Evolutionary conservation across 2,113 vertebrate genomes (phyloP).

Genomic region (Cercopithecus mona): DNA sequence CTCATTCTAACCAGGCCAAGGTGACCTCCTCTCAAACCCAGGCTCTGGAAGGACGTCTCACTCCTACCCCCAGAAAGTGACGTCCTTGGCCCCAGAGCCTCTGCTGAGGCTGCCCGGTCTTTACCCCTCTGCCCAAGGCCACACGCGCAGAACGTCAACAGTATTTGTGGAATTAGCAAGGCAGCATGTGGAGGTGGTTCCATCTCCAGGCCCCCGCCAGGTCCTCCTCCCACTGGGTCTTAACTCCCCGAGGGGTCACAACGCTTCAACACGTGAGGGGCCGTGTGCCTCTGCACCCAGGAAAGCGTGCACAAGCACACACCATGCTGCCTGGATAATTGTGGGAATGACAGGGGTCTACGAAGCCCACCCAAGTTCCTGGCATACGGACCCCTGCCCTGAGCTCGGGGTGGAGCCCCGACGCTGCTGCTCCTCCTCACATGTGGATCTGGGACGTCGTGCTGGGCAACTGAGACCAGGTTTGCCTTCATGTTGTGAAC

Average conservation of each 20-base stretch:
- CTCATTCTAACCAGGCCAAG: neutral
- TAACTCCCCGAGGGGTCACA: neutral
- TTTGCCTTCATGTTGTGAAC: neutral
- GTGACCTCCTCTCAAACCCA: neutral
- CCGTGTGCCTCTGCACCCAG: too few relatives aligned
- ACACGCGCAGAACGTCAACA: neutral
- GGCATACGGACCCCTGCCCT: neutral
- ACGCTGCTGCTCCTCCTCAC: neutral
- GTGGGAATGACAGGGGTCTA: neutral
- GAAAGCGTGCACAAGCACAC: neutral
- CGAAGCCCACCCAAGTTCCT: neutral
- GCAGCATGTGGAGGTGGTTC: neutral
- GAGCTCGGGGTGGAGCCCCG: neutral
- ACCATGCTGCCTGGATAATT: accelerated
- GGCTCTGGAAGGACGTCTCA: neutral
- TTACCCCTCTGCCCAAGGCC: neutral
- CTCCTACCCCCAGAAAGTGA: neutral
- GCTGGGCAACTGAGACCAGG: neutral
- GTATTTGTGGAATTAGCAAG: neutral
- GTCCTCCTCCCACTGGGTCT: neutral
- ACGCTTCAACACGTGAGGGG: neutral
- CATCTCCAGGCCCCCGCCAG: neutral
- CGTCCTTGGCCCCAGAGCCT: neutral
- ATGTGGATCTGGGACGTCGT: neutral
- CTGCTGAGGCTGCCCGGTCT: neutral